phyloP scores from a whole-genome alignment of 2,888 invertebrate genomes.

The Pristionchus arcanus region DNA sequence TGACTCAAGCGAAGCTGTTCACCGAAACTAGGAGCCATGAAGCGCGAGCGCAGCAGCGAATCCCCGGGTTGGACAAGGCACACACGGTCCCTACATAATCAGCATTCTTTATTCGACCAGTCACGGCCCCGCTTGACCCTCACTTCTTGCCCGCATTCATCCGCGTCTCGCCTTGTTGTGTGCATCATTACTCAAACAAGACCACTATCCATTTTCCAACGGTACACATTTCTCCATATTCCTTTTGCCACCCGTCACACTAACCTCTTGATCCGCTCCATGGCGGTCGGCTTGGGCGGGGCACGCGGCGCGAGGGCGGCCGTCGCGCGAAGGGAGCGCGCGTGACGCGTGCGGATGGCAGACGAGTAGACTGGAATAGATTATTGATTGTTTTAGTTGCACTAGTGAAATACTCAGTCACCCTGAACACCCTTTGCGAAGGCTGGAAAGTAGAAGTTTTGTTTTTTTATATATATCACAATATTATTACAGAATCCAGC shows the following conservation, averaged over 20 bases:
- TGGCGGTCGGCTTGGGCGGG: background rate
- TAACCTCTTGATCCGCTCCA: constrained; percentile 28
- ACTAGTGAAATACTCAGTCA: too few relatives aligned
- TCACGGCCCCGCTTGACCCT: background rate
- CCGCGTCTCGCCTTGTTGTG: too few relatives aligned
- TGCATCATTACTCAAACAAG: too few relatives aligned
- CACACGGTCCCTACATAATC: too few relatives aligned
- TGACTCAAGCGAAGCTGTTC: background rate
- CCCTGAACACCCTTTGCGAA: too few relatives aligned
- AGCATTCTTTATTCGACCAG: background rate
- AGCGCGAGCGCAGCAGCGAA: background rate
- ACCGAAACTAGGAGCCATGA: background rate
- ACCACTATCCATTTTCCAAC: too few relatives aligned
- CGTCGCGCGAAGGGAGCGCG: constrained; percentile 51
- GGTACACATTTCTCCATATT: too few relatives aligned
- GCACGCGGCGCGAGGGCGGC: background rate
- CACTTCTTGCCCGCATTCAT: background rate
- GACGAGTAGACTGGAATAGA: constrained; percentile 61
- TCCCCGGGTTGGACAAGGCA: background rate
- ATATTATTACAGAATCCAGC: too few relatives aligned
- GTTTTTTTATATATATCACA: too few relatives aligned
- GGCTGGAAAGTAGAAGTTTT: background rate
- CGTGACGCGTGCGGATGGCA: constrained; percentile 54
- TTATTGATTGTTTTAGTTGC: too few relatives aligned
- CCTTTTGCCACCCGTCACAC: too few relatives aligned